Evolutionary conservation across 2,797 vertebrate species (phyloP).

Genomic region (Phataginus tetradactyla): DNA sequence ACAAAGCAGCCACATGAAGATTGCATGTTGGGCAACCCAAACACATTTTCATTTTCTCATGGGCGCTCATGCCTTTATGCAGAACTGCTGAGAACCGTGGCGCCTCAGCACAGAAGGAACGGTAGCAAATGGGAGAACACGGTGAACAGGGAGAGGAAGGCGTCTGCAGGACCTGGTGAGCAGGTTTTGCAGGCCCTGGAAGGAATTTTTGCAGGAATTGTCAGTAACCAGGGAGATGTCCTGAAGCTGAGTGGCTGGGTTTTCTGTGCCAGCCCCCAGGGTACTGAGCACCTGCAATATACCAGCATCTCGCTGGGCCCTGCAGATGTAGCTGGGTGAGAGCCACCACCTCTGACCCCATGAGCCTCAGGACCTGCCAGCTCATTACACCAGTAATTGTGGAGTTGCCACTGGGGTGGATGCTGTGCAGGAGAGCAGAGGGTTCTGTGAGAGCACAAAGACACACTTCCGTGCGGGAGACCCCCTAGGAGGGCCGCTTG

Average conservation of each 20-base stretch:
- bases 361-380: not conserved
- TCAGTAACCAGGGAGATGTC: not conserved
- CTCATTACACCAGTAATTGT: not conserved
- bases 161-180: not conserved
- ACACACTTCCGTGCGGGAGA: not conserved
- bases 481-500: not conserved
- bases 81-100: not conserved
- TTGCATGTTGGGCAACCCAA: not conserved
- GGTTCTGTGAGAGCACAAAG: not conserved
- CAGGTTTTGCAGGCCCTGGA: not conserved
- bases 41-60: not conserved
- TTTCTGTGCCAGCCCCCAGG: not conserved
- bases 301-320: not conserved
- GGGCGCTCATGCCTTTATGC: not conserved
- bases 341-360: not conserved
- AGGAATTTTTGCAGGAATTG: not conserved
- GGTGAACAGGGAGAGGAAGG: not conserved
- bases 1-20: rapidly evolving
- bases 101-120: not conserved
- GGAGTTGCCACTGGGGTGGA: not conserved
- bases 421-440: not conserved
- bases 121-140: not conserved
- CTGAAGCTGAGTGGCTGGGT: not conserved
- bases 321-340: not conserved
- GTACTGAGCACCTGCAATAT: not conserved